These are phyloP conservation scores for Zaprionus vittiger DNA, from an alignment of 1,140 invertebrate species.

Conservation along the genomic window DNA sequence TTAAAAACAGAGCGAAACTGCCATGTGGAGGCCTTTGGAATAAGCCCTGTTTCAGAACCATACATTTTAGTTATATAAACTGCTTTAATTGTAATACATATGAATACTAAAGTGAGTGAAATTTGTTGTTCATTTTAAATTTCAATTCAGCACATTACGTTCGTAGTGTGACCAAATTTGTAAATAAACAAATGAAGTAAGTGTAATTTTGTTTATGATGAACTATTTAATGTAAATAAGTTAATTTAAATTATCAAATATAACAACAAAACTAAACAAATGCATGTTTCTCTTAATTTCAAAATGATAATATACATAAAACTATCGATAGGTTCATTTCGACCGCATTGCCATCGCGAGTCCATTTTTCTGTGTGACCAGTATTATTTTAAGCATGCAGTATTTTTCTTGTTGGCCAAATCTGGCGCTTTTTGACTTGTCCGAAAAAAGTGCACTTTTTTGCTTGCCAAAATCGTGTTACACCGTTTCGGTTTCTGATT, in stretches of 20 bases:
- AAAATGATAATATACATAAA: neutral
- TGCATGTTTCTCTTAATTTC: neutral
- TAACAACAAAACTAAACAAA: neutral
- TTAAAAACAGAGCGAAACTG: neutral
- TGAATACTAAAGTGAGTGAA: constrained; percentile 28
- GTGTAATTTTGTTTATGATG: neutral
- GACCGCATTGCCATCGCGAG: neutral
- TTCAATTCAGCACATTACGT: neutral
- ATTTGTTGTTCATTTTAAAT: constrained; percentile 2
- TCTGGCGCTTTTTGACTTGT: neutral
- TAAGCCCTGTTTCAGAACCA: constrained; percentile 18
- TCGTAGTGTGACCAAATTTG: constrained; percentile 5
- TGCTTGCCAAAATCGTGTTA: constrained; percentile 8
- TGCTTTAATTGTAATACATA: constrained; percentile 73
- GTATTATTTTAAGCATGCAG: neutral
- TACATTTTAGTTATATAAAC: constrained; percentile 71
- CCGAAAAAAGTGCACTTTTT: constrained; percentile 7
- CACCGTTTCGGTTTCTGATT: constrained; percentile 12
- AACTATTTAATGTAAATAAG: neutral
- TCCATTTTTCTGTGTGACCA: constrained; percentile 11
- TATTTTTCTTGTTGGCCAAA: constrained; percentile 1
- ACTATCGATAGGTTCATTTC: neutral
- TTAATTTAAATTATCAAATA: neutral
- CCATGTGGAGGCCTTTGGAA: neutral
- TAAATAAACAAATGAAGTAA: neutral